These are phyloP conservation scores for Orchesella cincta DNA, from an alignment of 1,140 invertebrate genomes.

Conservation along the genomic window DNA sequence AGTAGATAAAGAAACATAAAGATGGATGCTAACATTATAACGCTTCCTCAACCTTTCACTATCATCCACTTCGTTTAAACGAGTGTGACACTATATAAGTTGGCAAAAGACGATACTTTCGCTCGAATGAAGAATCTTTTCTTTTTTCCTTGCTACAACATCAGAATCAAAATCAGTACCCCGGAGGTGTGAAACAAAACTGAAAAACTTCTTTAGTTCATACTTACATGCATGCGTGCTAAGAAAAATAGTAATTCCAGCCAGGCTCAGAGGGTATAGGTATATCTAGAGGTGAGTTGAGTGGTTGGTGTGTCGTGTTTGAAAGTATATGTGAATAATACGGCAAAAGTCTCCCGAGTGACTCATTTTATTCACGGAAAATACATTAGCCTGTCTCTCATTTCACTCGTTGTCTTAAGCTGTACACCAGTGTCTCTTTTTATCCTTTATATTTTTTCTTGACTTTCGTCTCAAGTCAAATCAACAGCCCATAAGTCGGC, in stretches of 20 bases:
- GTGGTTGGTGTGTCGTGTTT: background rate
- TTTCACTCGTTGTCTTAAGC: constrained; percentile 33
- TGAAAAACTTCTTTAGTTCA: background rate
- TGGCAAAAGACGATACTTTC: constrained; percentile 12
- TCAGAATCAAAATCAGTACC: constrained; percentile 13
- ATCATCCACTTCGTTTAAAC: background rate
- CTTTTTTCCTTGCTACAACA: background rate
- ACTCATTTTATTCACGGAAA: constrained; percentile 38
- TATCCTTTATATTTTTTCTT: constrained; percentile 18
- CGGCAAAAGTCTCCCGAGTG: constrained; percentile 32
- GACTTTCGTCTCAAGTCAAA: constrained; percentile 22
- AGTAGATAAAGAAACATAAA: constrained; percentile 28
- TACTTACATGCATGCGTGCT: background rate
- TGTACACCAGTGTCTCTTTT: constrained; percentile 25
- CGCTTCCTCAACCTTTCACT: background rate
- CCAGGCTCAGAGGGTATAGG: background rate
- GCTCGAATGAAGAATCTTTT: background rate
- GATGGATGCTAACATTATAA: background rate
- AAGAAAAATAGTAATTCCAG: background rate
- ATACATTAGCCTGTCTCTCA: constrained; percentile 33
- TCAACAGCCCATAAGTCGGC: constrained; percentile 27
- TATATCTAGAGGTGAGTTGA: background rate
- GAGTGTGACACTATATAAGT: background rate
- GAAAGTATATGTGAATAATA: constrained; percentile 14
- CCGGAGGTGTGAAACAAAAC: constrained; percentile 19